phyloP scores from a whole-genome alignment of 2,888 invertebrate species.

The Branchipolynoe longqiensis region DNA sequence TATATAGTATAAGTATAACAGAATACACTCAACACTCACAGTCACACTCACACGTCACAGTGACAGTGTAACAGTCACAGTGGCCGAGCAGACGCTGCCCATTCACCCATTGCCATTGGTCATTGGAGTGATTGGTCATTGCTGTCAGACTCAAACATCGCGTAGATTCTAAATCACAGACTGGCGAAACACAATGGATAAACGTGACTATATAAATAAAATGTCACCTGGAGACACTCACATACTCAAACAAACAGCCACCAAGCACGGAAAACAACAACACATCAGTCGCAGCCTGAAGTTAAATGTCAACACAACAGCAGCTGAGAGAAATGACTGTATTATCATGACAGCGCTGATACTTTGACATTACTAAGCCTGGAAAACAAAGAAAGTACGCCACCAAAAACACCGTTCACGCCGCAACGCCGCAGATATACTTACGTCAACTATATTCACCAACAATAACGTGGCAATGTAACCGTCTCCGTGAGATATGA shows the following conservation, averaged over 20 bases:
- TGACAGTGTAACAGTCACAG: not conserved
- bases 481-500: too few species aligned
- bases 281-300: too few species aligned
- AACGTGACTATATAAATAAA: not conserved
- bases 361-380: not conserved
- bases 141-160: not conserved
- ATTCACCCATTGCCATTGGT: not conserved
- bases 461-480: too few species aligned
- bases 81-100: not conserved
- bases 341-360: not conserved
- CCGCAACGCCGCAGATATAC: not conserved
- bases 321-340: not conserved
- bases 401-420: not conserved
- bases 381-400: conserved; percentile 18
- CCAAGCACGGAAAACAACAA: not conserved
- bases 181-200: not conserved
- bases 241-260: not conserved
- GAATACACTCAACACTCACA: not conserved
- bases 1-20: not conserved
- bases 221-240: not conserved
- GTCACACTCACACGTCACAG: not conserved
- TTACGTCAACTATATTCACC: not conserved
- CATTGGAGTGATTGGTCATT: not conserved
- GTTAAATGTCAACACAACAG: too few species aligned
- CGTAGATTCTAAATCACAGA: not conserved